Evolutionary conservation across 2,797 vertebrate genomes (phyloP).

Genomic region (Sebastes cheni): DNA sequence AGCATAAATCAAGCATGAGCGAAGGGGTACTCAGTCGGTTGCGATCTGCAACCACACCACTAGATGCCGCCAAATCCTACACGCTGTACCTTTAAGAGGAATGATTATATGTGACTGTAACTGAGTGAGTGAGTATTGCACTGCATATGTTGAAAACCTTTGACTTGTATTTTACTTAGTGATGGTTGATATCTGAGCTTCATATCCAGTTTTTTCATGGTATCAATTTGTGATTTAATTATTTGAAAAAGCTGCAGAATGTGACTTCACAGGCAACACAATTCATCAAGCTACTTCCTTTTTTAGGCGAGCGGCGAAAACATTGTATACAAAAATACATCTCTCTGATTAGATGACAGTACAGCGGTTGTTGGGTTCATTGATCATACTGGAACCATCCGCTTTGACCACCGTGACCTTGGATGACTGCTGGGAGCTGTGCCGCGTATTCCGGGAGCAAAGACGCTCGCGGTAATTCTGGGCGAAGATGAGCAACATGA

Average conservation of each 20-base stretch:
- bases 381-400: conserved; percentile 69
- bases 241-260: neutral
- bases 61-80: too few relatives aligned
- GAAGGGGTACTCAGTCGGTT: too few relatives aligned
- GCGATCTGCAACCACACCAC: too few relatives aligned
- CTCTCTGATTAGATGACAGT: conserved; percentile 65
- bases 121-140: neutral
- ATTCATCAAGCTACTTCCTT: neutral
- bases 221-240: neutral
- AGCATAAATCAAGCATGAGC: too few relatives aligned
- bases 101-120: neutral
- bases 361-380: conserved; percentile 66
- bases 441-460: conserved; percentile 59
- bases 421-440: conserved; percentile 75
- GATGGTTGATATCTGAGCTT: neutral
- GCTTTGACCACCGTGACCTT: conserved; percentile 79
- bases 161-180: conserved; percentile 11
- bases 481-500: conserved; percentile 85
- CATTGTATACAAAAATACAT: neutral
- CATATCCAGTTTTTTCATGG: neutral
- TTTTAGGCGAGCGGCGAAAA: neutral
- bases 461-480: conserved; percentile 86
- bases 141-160: neutral
- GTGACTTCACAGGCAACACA: neutral
- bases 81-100: neutral